Evolutionary conservation across 1,140 invertebrate species (phyloP).

Genomic region (Apis dorsata): DNA sequence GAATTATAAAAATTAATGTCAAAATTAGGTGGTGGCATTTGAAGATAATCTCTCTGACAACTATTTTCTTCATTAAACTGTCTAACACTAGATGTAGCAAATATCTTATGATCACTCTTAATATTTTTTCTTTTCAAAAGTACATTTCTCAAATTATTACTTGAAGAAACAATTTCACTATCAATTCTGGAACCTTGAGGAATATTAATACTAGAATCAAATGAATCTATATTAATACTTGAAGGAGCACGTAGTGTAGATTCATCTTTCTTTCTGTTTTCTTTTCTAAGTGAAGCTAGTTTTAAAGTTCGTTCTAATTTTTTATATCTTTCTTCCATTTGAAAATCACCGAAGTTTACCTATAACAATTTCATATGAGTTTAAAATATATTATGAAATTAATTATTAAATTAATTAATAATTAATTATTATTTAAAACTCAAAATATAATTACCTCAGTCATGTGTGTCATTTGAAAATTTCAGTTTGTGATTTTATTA

Average conservation of each 20-base stretch:
- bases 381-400: neutral
- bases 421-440: neutral
- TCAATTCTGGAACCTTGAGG: constrained; percentile 41
- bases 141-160: constrained; percentile 63
- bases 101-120: neutral
- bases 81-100: constrained; percentile 66
- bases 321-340: constrained; percentile 63
- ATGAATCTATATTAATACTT: constrained; percentile 58
- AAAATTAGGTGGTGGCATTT: constrained; percentile 67
- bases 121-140: constrained; percentile 9
- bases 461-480: neutral
- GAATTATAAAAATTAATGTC: neutral
- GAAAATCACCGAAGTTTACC: constrained; percentile 59
- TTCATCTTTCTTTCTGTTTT: neutral
- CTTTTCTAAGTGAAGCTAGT: constrained; percentile 41
- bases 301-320: constrained; percentile 60
- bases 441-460: constrained; percentile 2
- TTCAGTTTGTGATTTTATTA: neutral
- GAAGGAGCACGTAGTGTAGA: constrained; percentile 48
- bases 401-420: neutral
- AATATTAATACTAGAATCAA: constrained; percentile 35
- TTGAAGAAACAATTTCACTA: constrained; percentile 68
- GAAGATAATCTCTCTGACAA: constrained; percentile 23
- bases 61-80: constrained; percentile 13
- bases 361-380: constrained; percentile 30